A percentile compares a stretch with the other conserved stretches of the same genome.
These are phyloP conservation scores for Entomyzon cyanotis DNA, from an alignment of 2,113 vertebrate species.

Conservation along the genomic window DNA sequence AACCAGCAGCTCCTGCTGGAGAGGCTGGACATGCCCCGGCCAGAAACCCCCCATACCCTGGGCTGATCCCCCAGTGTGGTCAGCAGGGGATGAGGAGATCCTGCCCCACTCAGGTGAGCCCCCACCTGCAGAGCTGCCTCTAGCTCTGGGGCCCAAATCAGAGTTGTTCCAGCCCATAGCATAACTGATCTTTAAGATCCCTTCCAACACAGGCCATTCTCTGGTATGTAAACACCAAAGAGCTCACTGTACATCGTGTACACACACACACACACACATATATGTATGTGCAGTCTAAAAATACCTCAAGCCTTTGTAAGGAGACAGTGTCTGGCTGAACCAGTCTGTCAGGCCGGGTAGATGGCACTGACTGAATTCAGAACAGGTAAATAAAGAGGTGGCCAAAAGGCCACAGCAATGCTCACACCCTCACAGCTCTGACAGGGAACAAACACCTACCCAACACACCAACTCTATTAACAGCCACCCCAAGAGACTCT, in stretches of 20 bases:
- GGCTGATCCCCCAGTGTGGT: background rate
- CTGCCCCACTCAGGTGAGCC: background rate
- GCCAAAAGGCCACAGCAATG: background rate
- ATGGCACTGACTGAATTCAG: background rate
- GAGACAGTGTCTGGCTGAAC: background rate
- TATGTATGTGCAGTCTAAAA: background rate
- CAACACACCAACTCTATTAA: background rate
- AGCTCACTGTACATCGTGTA: background rate
- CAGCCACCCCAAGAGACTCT: background rate
- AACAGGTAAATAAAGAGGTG: background rate
- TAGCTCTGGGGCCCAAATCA: background rate
- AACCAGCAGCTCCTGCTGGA: background rate
- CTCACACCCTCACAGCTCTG: background rate
- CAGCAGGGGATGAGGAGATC: background rate
- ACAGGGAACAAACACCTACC: background rate
- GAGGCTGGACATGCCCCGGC: background rate
- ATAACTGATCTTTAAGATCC: fast-evolving
- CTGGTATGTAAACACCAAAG: fast-evolving
- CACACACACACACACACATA: background rate
- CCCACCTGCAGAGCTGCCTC: background rate
- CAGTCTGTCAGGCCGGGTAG: background rate
- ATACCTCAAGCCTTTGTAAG: background rate
- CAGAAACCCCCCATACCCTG: background rate
- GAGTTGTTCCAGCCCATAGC: background rate
- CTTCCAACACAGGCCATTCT: background rate